Base-by-base conservation (phyloP, 1,140 invertebrate species). In the Colletes latitarsis region DNA sequence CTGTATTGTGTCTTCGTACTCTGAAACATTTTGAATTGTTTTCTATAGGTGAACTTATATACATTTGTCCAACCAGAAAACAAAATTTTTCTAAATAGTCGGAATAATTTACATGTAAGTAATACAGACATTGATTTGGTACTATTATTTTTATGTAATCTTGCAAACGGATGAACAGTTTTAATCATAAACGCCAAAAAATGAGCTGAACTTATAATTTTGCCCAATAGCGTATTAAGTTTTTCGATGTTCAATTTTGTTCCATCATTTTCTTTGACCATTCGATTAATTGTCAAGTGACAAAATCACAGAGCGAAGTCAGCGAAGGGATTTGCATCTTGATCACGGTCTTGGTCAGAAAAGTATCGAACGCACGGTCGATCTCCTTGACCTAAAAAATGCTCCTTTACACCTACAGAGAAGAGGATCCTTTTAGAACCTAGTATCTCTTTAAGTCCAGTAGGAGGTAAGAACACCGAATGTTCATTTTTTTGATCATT, bases 381-480 rank as follows among this genome's bases (percentile, higher is more conserved):
- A 76, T 55, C 10, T 46, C 57, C 4, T 58, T 41, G 21, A 78
- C 5, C 46, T 49, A 9, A 49, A 17, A 90, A 91, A 91, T 91
- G 89, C 89, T 90, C 90, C 66, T 64, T 66, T 67, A 46, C 72
- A 62, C 41, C 63, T 57, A 79, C 62, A 41, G 71, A 72, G 81
- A 86, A 85, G 84, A 86, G 83, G 83, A 86, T 68, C 68, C n/a
- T 60, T 85, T 74, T 82, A 69, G 19, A 86, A 69, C 39, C 66
- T 85, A 82, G 43, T 80, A 57, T 78, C 43, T 17, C 12, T 82
- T 73, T 85, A 66, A 72, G 41, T 70, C 58, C 30, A 77, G 17
- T 69, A 76, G 79, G 84, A 86, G 85, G 85, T 86, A 86, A 86
- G 85, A 86, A 79, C 41, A 80, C 39, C 79, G 60, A 83, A 69